Evolutionary conservation across 2,113 vertebrate genomes (phyloP), one percentile per base, ranked within the genome.

Genomic region (Uropsilus gracilis): DNA sequence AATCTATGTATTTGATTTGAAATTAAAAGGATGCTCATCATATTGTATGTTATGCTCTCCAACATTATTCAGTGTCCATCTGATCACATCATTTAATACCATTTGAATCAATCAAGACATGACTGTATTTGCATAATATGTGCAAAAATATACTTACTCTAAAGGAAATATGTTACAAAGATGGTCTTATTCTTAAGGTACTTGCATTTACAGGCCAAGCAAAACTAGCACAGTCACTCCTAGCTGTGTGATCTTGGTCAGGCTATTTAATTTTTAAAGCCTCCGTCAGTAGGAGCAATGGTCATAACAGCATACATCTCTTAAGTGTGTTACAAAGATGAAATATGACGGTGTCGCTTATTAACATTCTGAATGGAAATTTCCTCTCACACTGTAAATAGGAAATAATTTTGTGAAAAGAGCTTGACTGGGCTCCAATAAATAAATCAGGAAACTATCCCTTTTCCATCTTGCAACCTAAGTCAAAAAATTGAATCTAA

Each of bases 361-460:
- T 57, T 76, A 86, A 81, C 44, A 3, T 24, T 77, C 37, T 68
- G 85, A 53, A 46, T 55, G 75, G 26, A 55, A 59, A 64, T 17
- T 59, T 76, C 12, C 64, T 77, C n/a, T 42, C 39, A 76, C 16
- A 75, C 34, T 55, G 30, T 28, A n/a, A 50, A 34, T 75, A 80
- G 90, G 32, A 22, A 76, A 86, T 18, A 50, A 5, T 61, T 69
- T 50, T 89, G 50, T 73, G 69, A 89, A 44, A n/a, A 44, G 8
- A 18, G 30, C 30, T 73, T 75, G 44, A 57, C 5, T 9, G 39
- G 61, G 4, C 2, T 78, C n/a, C 30, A 53, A n/a, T 9, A 72
- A 86, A 76, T n/a, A 22, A 92, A 78, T 86, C 57, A 63, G 68
- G 76, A 81, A 68, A 92, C 78, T 6, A 8, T 72, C 89, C 53